Base-by-base conservation (phyloP, 2,888 invertebrate species). In the Arge pagana region DNA sequence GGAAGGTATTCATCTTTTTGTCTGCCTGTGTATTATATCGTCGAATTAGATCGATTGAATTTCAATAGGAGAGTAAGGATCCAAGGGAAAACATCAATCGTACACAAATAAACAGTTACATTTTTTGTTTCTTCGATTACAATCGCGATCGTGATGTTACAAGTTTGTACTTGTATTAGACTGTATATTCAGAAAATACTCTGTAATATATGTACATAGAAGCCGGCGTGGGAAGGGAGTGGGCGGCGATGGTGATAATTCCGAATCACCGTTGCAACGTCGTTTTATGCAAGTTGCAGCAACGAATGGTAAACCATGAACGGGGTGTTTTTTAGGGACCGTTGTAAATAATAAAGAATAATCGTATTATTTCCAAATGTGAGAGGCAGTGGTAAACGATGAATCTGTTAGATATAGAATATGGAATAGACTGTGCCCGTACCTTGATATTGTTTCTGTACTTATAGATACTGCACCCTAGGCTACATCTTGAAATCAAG, bases 401-500 rank as follows among this genome's bases (percentile, higher is more conserved):
- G 59, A 66, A 66, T 62, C 68, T 68, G 65, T 64, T 71, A 70
- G 70, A 58, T 70, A 70, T 72, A 71, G 70, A 67, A 61, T 65
- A 68, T 56, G 63, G 67, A 63, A 71, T 72, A 71, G 72, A 73
- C 74, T 73, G 71, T 72, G 68, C 65, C 65, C 70, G 69, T 71
- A 71, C 52, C 69, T 71, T 71, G 66, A 70, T 69, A 71, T 72
- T 70, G 68, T 72, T 74, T 72, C 72, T 74, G 72, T 74, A 74
- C 72, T 74, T 73, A 73, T 70, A 71, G 67, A 69, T 62, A 42
- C 43, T 45, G 21, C 42, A 39, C 23, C 10, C 11, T 21, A 23
- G 31, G 18, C 30, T 33, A 45, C 43, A 45, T 33, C 30, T 45
- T 18, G 18, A 16, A 36, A 45, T 33, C 43, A 33, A 39, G 7